Evolutionary conservation across 2,113 vertebrate species (phyloP), one percentile per base, ranked within the genome.

Genomic region (Falco punctatus): DNA sequence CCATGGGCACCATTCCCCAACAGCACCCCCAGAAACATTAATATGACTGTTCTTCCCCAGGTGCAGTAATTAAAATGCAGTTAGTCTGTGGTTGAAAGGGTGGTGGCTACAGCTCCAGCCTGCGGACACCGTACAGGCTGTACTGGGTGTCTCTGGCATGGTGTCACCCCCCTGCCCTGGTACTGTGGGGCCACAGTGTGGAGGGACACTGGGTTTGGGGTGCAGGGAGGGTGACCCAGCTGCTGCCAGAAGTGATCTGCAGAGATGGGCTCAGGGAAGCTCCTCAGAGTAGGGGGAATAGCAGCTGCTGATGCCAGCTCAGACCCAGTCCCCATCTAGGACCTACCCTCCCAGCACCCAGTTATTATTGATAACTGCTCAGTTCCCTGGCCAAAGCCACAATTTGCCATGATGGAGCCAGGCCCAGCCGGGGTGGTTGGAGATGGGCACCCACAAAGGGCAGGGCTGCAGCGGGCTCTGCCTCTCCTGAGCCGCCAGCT

Each of bases 391-490:
- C 27, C 83, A 54, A 4, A 55, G 40, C 54, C 18, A 1, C 15
- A 5, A 0, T 12, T 4, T n/a, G 65, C 75, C 4, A 7, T 0
- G 0, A 19, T 55, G 40, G 8, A 40, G 5, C 6, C 23, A 10
- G 81, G 51, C 28, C 7, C 40, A 42, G 40, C 33, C 17, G 3
- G 35, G 40, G 3, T 5, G 55, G 28, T 6, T 2, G 24, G 23
- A 57, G 33, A 58, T 0, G 58, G 35, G 44, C 64, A 73, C 14
- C 21, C 66, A 20, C 49, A 8, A 19, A 28, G 9, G 20, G 72
- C 40, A 69, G 14, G 49, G 61, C 78, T 74, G 71, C 44, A 35
- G 57, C 38, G 11, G 59, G 32, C 24, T 5, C 15, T 3, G 49
- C 2, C 40, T 24, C 23, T 42, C 30, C 30, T 72, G 58, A 78